Evolutionary conservation across 1,140 invertebrate species (phyloP).

Genomic region (Euglossa dilemma): DNA sequence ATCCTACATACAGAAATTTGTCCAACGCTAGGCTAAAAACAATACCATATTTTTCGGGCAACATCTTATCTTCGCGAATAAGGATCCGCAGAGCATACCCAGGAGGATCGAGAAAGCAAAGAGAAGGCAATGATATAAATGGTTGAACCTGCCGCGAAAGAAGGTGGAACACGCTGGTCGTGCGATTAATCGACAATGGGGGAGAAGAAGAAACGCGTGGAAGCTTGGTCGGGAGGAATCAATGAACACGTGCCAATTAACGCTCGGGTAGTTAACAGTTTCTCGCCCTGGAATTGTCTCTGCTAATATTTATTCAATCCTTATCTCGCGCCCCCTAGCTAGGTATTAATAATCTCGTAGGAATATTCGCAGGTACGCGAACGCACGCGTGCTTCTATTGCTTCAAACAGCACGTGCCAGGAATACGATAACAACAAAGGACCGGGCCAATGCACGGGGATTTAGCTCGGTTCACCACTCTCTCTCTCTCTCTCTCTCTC

Average conservation of each 20-base stretch:
- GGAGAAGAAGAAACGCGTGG: not conserved
- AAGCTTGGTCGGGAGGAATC: not conserved
- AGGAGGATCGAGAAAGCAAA: no score
- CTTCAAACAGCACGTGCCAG: conserved; percentile 20
- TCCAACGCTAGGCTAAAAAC: no score
- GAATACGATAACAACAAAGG: conserved; percentile 6
- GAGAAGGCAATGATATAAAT: no score
- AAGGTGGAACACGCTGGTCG: no score
- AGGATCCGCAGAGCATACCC: no score
- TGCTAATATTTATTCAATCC: conserved; percentile 5
- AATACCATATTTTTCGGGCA: no score
- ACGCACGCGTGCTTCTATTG: not conserved
- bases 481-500: no score
- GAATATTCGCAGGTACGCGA: not conserved
- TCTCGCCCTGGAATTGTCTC: not conserved
- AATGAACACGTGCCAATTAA: not conserved
- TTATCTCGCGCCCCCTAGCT: not conserved
- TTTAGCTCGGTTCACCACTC: not conserved
- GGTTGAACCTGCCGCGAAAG: no score
- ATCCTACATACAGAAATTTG: no score
- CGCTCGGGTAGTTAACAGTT: not conserved
- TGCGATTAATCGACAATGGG: not conserved
- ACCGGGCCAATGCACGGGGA: not conserved
- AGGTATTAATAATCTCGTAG: not conserved
- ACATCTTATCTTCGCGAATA: no score